Evolutionary conservation across 1,140 invertebrate genomes (phyloP).

Genomic region (Choristoneura fumiferana): DNA sequence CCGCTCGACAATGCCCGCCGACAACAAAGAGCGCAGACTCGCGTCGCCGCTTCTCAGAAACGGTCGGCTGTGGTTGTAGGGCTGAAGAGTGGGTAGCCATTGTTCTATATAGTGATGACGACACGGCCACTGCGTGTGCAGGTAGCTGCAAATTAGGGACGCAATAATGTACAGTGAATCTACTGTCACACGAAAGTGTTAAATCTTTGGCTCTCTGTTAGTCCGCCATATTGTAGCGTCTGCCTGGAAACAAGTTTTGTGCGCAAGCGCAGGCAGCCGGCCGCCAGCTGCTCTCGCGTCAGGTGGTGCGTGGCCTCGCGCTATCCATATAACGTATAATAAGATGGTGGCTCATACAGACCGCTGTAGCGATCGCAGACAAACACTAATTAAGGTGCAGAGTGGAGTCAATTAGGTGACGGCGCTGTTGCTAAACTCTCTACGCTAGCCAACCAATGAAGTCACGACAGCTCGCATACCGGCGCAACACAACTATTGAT

Average conservation of each 20-base stretch:
- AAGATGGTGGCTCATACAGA: slow-evolving; percentile 5
- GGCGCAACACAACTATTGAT: too few relatives aligned
- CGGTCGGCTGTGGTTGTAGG: slow-evolving; percentile 7
- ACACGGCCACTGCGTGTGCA: slow-evolving; percentile 10
- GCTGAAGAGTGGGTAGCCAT: slow-evolving; percentile 25
- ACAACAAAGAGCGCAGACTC: slow-evolving; percentile 36
- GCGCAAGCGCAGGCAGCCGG: slow-evolving; percentile 60
- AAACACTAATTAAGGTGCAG: slow-evolving; percentile 39
- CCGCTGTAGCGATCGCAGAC: slow-evolving; percentile 25
- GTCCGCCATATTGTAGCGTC: slow-evolving; percentile 60
- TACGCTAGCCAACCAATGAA: slow-evolving; percentile 1
- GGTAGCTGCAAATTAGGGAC: not conserved
- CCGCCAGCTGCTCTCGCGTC: slow-evolving; percentile 68
- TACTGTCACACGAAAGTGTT: slow-evolving; percentile 3
- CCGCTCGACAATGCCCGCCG: slow-evolving; percentile 39
- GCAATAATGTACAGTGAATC: not conserved
- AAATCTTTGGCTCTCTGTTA: slow-evolving; percentile 34
- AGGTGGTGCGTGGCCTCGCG: slow-evolving; percentile 66
- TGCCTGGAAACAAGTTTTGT: slow-evolving; percentile 69
- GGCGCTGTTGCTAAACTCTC: slow-evolving; percentile 32
- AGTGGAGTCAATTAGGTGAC: slow-evolving; percentile 45
- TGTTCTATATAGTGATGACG: not conserved
- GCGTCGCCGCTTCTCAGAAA: slow-evolving; percentile 35
- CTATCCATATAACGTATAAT: slow-evolving; percentile 39
- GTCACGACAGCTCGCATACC: not conserved